phyloP scores from a whole-genome alignment of 2,888 invertebrate genomes.

The Timandra comae region DNA sequence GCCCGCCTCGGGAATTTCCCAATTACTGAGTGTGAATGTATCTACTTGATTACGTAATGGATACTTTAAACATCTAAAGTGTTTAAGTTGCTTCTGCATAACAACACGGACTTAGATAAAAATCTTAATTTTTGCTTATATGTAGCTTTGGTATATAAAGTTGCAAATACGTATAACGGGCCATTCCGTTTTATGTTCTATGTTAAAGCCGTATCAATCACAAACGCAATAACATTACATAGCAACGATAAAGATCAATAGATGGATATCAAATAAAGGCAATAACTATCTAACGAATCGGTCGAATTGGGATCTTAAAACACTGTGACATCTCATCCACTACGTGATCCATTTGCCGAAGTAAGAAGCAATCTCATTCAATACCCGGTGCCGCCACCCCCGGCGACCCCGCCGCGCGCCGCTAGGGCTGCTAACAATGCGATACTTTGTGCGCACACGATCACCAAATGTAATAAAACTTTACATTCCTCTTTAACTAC shows the following conservation, averaged over 20 bases:
- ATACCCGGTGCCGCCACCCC: constrained; percentile 56
- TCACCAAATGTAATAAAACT: constrained; percentile 70
- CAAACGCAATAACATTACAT: constrained; percentile 12
- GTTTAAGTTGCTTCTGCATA: constrained; percentile 15
- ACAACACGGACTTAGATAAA: constrained; percentile 2
- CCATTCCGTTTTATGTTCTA: background rate
- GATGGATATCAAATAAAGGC: constrained; percentile 24
- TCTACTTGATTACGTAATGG: constrained; percentile 63
- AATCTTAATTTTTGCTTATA: too few relatives aligned
- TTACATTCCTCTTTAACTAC: constrained; percentile 71
- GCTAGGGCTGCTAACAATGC: constrained; percentile 65
- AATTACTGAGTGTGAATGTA: constrained; percentile 72
- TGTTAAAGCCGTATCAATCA: constrained; percentile 4
- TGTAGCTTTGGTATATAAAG: too few relatives aligned
- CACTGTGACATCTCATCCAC: constrained; percentile 78
- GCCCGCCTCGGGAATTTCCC: constrained; percentile 70
- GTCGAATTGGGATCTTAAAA: constrained; percentile 76
- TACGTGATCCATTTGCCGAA: constrained; percentile 78
- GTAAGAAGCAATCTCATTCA: constrained; percentile 79
- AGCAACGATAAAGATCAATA: constrained; percentile 10
- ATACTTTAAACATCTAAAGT: constrained; percentile 32
- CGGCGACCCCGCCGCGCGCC: constrained; percentile 25
- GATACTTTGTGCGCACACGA: constrained; percentile 60
- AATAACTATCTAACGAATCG: constrained; percentile 52
- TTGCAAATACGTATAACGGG: too few relatives aligned